A percentile compares a stretch with the other conserved stretches of the same genome.
These are phyloP conservation scores for Harpegnathos saltator DNA, from an alignment of 1,140 invertebrate genomes.

Conservation along the genomic window DNA sequence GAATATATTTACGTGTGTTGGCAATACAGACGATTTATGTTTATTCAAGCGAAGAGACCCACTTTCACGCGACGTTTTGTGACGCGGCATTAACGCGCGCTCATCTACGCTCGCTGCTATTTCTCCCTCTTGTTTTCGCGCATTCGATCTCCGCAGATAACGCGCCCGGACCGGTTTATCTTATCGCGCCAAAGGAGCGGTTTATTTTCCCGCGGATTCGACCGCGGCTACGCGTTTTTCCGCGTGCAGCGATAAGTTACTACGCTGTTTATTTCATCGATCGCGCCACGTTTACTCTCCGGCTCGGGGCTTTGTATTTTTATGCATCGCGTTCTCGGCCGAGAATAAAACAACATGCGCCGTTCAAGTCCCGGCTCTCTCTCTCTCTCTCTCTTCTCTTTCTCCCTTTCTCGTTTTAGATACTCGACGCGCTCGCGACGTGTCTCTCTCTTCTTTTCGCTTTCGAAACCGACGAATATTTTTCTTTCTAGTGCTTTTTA, in stretches of 20 bases:
- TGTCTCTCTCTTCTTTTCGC: background rate
- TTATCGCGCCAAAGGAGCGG: slow-evolving; percentile 24
- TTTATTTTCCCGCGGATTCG: slow-evolving; percentile 35
- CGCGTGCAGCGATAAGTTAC: slow-evolving; percentile 14
- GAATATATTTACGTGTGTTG: too few relatives aligned
- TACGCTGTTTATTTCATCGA: slow-evolving; percentile 37
- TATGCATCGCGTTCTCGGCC: background rate
- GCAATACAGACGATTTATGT: too few relatives aligned
- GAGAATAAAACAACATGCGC: slow-evolving; percentile 5
- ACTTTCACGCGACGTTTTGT: background rate
- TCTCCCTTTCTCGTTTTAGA: slow-evolving; percentile 4
- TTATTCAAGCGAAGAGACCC: too few relatives aligned
- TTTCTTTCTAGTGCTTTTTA: slow-evolving; percentile 28
- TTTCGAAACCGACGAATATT: slow-evolving; percentile 36
- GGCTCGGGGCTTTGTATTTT: slow-evolving; percentile 21
- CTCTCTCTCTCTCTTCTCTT: background rate
- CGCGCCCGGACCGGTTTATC: slow-evolving; percentile 21
- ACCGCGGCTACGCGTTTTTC: slow-evolving; percentile 29
- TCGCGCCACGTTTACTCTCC: slow-evolving; percentile 18
- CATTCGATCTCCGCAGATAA: slow-evolving; percentile 25
- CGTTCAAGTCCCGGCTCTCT: background rate
- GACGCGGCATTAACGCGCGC: background rate
- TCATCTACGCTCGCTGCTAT: background rate
- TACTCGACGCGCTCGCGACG: background rate
- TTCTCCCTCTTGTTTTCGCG: slow-evolving; percentile 9